Evolutionary conservation across 2,797 vertebrate species (phyloP).

Genomic region (Epinephelus malabaricus): DNA sequence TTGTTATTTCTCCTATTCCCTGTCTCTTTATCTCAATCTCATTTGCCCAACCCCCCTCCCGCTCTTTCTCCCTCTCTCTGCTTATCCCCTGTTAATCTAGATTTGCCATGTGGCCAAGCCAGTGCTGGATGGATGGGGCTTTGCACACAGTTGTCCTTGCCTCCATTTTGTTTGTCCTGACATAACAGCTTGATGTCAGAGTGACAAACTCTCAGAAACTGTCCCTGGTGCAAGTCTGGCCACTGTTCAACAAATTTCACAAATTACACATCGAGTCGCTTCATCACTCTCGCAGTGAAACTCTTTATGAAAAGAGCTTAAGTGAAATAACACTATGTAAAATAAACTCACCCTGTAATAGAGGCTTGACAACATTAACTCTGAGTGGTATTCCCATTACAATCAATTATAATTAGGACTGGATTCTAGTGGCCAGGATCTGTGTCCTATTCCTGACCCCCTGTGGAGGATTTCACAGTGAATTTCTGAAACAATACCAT

Average conservation of each 20-base stretch:
- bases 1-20: conserved; percentile 20
- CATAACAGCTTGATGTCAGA: conserved; percentile 69
- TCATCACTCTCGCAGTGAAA: conserved; percentile 29
- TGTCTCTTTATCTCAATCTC: conserved; percentile 63
- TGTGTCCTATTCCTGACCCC: conserved; percentile 55
- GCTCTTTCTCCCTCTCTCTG: conserved; percentile 32
- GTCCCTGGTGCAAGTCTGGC: conserved; percentile 38
- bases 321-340: not conserved
- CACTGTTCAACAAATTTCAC: conserved; percentile 38
- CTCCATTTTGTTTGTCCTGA: conserved; percentile 81
- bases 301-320: not conserved
- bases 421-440: conserved; percentile 9
- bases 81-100: conserved; percentile 83
- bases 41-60: conserved; percentile 33
- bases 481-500: conserved; percentile 58
- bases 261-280: conserved; percentile 27
- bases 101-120: conserved; percentile 81
- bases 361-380: conserved; percentile 23
- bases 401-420: conserved; percentile 24
- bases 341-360: conserved; percentile 8
- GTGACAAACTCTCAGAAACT: conserved; percentile 64
- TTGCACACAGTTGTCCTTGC: conserved; percentile 71
- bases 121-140: conserved; percentile 64
- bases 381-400: conserved; percentile 5
- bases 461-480: conserved; percentile 51